Conservation (phyloP, 2,113 vertebrate genomes). For the Columba livia region DNA sequence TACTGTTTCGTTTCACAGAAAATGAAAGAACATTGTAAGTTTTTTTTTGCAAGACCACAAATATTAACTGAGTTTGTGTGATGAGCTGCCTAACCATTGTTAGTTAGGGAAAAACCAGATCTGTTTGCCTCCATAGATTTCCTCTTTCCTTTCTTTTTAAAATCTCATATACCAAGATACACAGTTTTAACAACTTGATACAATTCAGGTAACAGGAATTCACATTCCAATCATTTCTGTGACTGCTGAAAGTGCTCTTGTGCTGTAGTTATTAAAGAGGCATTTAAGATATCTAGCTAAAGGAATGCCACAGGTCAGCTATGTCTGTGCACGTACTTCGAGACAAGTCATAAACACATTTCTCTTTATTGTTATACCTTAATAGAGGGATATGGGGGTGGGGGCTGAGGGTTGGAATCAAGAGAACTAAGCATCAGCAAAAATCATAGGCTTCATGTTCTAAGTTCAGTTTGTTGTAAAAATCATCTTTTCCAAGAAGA, state of each 20-base stretch:
- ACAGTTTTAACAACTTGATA: constrained; percentile 32
- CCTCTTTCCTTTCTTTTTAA: background rate
- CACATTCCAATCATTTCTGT: constrained; percentile 67
- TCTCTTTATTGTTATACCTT: background rate
- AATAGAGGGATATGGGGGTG: background rate
- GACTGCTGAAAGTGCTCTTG: constrained; percentile 50
- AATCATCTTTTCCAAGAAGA: constrained; percentile 19
- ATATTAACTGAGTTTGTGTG: background rate
- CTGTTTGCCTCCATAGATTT: background rate
- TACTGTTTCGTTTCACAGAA: background rate
- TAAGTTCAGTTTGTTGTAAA: background rate
- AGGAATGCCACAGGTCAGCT: background rate
- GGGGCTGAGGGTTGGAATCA: background rate
- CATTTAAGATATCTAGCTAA: background rate
- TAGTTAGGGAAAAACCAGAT: background rate
- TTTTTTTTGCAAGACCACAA: background rate
- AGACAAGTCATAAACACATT: constrained; percentile 11
- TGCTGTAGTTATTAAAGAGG: background rate
- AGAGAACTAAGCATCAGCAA: background rate
- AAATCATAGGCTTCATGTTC: background rate
- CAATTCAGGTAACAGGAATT: constrained; percentile 70
- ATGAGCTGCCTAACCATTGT: background rate
- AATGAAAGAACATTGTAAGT: background rate
- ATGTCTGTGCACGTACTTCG: background rate
- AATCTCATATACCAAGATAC: constrained; percentile 31